phyloP scores from a whole-genome alignment of 2,888 invertebrate species.

The Drosophila prolongata region DNA sequence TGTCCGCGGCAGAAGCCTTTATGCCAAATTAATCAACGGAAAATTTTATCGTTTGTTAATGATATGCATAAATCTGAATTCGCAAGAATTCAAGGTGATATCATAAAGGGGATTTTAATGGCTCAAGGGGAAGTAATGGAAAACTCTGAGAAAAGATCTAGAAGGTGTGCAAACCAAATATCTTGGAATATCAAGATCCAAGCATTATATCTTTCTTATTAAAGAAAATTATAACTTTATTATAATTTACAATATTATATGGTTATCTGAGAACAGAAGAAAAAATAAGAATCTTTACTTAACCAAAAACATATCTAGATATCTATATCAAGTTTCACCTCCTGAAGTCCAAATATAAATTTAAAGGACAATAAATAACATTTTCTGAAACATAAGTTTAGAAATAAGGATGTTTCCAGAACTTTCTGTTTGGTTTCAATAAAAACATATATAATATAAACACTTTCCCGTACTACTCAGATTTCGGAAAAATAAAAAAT shows the following conservation, averaged over 20 bases:
- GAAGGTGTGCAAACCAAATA: too few species aligned
- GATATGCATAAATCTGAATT: conserved; percentile 20
- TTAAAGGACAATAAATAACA: not conserved
- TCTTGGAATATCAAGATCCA: too few species aligned
- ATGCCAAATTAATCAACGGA: conserved; percentile 30
- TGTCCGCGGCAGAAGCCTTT: conserved; percentile 15
- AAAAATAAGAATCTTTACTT: too few species aligned
- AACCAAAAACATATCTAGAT: too few species aligned
- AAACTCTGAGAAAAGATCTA: not conserved
- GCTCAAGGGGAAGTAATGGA: not conserved
- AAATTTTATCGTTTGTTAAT: conserved; percentile 17
- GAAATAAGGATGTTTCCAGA: not conserved
- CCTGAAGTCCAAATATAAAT: not conserved
- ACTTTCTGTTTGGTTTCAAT: too few species aligned
- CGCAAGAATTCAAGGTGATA: conserved; percentile 14
- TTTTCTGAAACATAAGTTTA: not conserved
- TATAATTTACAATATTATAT: too few species aligned
- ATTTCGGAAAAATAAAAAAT: too few species aligned
- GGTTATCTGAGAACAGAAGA: too few species aligned
- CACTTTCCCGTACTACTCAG: too few species aligned
- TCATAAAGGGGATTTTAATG: conserved; percentile 4
- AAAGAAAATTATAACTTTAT: too few species aligned
- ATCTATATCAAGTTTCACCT: not conserved
- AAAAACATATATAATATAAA: too few species aligned
- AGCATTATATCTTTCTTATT: too few species aligned